A percentile compares a stretch with the other conserved stretches of the same genome.
phyloP scores from a whole-genome alignment of 2,797 vertebrate species.

The Decapterus maruadsi region DNA sequence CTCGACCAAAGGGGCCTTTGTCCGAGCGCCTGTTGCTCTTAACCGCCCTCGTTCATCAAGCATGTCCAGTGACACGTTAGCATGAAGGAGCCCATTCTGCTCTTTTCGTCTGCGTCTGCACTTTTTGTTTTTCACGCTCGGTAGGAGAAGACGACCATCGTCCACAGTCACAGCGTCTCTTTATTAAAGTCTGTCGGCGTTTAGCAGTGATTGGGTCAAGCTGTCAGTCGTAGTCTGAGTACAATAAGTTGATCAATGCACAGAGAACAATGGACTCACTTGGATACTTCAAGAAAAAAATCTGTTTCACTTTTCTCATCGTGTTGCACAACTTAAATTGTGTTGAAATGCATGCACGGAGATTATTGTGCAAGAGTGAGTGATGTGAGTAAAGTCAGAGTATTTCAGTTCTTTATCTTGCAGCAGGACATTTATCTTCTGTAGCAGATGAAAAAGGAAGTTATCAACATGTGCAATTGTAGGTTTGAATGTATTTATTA shows the following conservation, averaged over 20 bases:
- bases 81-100: conserved; percentile 64
- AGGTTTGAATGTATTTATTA: too few species aligned
- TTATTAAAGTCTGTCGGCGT: conserved; percentile 41
- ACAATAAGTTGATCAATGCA: conserved; percentile 23
- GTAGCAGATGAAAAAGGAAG: too few species aligned
- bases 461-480: too few species aligned
- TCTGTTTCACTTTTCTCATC: neutral
- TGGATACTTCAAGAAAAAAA: neutral
- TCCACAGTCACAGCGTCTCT: conserved; percentile 44
- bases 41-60: conserved; percentile 66
- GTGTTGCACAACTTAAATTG: neutral
- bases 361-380: too few species aligned
- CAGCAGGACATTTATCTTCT: too few species aligned
- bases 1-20: conserved; percentile 71
- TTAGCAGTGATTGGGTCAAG: conserved; percentile 30
- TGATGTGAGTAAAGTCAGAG: too few species aligned
- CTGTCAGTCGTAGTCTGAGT: conserved; percentile 30
- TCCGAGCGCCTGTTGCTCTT: conserved; percentile 44
- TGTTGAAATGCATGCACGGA: too few species aligned
- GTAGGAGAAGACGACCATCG: conserved; percentile 1
- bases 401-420: too few species aligned
- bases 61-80: conserved; percentile 57
- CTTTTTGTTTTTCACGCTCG: conserved; percentile 44
- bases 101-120: conserved; percentile 38
- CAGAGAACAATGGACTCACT: conserved; percentile 19